Percentiles rank a stretch among this genome's conserved stretches.
Evolutionary conservation across 2,113 vertebrate species (phyloP).

Genomic region (Protobothrops flavoviridis): DNA sequence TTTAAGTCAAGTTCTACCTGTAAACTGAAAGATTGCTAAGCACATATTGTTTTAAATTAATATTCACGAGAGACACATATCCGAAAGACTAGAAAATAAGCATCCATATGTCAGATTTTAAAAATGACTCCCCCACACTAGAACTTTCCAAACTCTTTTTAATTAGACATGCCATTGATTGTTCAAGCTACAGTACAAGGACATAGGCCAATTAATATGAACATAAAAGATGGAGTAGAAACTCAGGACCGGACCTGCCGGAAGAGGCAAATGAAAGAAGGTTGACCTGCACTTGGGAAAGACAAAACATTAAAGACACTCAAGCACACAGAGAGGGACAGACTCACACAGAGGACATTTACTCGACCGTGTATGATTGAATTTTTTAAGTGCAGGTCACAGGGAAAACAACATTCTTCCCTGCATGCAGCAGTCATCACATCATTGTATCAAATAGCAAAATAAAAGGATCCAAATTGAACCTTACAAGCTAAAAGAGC

Average conservation of each 20-base stretch:
- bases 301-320: constrained; percentile 15
- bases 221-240: constrained; percentile 2
- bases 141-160: constrained; percentile 2
- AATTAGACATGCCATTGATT: constrained; percentile 23
- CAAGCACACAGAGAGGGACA: background rate
- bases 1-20: background rate
- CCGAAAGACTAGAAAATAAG: background rate
- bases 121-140: background rate
- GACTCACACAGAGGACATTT: background rate
- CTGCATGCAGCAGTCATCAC: background rate
- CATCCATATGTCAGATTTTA: background rate
- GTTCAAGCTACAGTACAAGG: constrained; percentile 30
- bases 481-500: background rate
- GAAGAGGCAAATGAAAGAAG: background rate
- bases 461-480: background rate
- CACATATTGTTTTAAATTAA: background rate
- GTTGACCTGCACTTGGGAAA: background rate
- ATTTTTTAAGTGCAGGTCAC: background rate
- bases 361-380: background rate
- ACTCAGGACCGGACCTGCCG: background rate
- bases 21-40: background rate
- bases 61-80: background rate
- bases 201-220: constrained; percentile 14
- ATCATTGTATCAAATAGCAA: background rate
- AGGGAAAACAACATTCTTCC: background rate